These are phyloP conservation scores for Passer montanus DNA, from an alignment of 2,113 vertebrate species.

Conservation along the genomic window DNA sequence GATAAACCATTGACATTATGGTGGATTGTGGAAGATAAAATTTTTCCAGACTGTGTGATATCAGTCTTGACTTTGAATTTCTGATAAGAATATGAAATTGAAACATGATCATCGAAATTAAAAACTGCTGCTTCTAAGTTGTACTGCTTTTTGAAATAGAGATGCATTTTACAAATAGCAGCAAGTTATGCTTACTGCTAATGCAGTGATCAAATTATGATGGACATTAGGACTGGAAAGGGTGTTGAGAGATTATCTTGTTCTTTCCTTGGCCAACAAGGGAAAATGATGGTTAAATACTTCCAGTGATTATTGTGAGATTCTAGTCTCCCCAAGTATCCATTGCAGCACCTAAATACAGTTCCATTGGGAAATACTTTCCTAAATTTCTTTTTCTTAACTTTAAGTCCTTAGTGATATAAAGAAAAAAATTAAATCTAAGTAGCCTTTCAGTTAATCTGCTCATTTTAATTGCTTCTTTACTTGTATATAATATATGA, in stretches of 20 bases:
- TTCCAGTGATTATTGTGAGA: background rate
- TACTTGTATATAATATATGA: background rate
- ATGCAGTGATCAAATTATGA: background rate
- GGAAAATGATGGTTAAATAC: background rate
- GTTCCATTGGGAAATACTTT: background rate
- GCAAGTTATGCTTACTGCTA: background rate
- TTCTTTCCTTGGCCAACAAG: background rate
- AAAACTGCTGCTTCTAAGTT: background rate
- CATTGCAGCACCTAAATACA: background rate
- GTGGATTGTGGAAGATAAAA: background rate
- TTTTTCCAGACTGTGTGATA: background rate
- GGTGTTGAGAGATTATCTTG: background rate
- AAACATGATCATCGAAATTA: background rate
- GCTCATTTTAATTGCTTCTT: background rate
- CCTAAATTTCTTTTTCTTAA: background rate
- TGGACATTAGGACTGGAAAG: background rate
- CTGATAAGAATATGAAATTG: background rate
- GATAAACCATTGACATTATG: background rate
- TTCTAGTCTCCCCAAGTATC: background rate
- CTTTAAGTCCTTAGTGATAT: background rate
- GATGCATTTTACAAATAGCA: background rate
- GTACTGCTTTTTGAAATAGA: background rate
- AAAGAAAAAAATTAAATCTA: background rate
- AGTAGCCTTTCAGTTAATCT: background rate
- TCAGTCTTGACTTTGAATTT: background rate